Evolutionary conservation across 2,888 invertebrate genomes (phyloP).

Genomic region (Machimus atricapillus): DNA sequence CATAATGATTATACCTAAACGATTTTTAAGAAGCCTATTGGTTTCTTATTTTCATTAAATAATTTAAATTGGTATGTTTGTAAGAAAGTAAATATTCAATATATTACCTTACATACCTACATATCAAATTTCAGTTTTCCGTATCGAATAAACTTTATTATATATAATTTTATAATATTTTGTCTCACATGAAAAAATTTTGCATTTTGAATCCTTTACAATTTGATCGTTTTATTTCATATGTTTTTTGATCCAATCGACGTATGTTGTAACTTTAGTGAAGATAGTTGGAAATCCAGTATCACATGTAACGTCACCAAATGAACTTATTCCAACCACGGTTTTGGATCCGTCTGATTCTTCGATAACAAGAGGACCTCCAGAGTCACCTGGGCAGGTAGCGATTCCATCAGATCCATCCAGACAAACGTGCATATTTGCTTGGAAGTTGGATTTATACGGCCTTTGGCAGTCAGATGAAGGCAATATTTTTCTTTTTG

Average conservation of each 20-base stretch:
- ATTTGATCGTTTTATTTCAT: neutral
- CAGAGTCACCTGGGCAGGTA: conserved; percentile 57
- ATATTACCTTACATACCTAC: too few relatives aligned
- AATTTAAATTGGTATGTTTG: too few relatives aligned
- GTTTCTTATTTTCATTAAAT: too few relatives aligned
- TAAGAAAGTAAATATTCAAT: too few relatives aligned
- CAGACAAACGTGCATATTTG: conserved; percentile 57
- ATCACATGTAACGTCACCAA: neutral
- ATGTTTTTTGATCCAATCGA: neutral
- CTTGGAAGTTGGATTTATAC: neutral
- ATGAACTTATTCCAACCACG: neutral
- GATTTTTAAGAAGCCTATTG: too few relatives aligned
- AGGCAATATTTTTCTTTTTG: neutral
- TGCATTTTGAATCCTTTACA: neutral
- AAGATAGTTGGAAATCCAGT: neutral
- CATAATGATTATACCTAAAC: too few relatives aligned
- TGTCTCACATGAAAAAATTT: neutral
- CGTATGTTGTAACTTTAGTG: neutral
- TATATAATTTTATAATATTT: too few relatives aligned
- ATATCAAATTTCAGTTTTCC: too few relatives aligned
- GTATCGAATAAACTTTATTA: too few relatives aligned
- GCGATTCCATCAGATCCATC: conserved; percentile 56
- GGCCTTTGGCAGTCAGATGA: neutral
- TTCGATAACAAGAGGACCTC: conserved; percentile 53
- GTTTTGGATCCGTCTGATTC: conserved; percentile 18